Base-by-base conservation (phyloP, 2,888 invertebrate genomes). In the Timema podura region DNA sequence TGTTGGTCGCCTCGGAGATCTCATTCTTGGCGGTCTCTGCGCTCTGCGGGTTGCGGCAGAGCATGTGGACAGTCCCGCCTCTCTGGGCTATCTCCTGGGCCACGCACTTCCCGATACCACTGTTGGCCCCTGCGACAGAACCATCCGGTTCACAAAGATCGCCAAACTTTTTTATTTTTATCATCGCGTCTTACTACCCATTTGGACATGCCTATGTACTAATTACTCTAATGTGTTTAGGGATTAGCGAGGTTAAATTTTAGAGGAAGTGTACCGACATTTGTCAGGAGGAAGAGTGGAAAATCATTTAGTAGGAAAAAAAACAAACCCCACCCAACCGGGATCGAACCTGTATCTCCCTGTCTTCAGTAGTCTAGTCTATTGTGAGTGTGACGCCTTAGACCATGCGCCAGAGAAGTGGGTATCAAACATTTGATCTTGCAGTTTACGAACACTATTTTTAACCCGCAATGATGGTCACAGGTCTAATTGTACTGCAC, bases 11-110 rank as follows among this genome's bases (percentile, higher is more conserved):
- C 61, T 78, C 76, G 46, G 77, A 76, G 5, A 83, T 80, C 61
- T 81, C 81, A 15, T 78, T 74, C 73, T 76, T 76, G 5, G 82
- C 82, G 54, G 76, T 77, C 72, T 80, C 79, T 7, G 82, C 83
- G 68, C 79, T 75, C 68, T 78, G 77, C 66, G 77, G 76, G 75
- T 81, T 82, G 51, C 83, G 74, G 73, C 83, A 84, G 6, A 84
- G 80, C 78, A 84, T 77, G 73, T 84, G 83, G 6, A 84, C 79
- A 10, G 77, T 80, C 5, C 82, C 84, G 75, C 83, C 82, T 75
- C 78, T 78, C 67, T 80, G 80, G 5, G 83, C 83, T 61, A 83
- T 76, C 70, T 80, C 80, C 49, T 79, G 68, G 5, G 83, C 82
- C 49, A 80, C 76, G 64, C 76, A 77, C 73, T 81, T 81, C 1